Evolutionary conservation across 2,888 invertebrate species (phyloP).

Genomic region (Osmoderma eremita): DNA sequence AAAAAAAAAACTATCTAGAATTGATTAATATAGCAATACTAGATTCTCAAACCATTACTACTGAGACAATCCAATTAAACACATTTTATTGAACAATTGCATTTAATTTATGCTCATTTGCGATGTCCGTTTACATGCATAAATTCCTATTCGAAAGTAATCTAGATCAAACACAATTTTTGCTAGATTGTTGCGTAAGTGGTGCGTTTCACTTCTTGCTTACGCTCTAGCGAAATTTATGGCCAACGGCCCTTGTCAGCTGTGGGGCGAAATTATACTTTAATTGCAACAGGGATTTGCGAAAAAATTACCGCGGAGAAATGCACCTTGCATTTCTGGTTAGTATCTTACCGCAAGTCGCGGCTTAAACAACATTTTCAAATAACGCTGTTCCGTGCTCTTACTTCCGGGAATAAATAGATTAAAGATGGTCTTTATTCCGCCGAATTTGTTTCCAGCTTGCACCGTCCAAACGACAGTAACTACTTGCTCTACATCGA

Average conservation of each 20-base stretch:
- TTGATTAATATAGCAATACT: too few relatives aligned
- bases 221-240: slow-evolving; percentile 21
- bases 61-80: too few relatives aligned
- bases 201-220: slow-evolving; percentile 28
- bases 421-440: slow-evolving; percentile 67
- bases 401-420: slow-evolving; percentile 2
- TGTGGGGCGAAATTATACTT: slow-evolving; percentile 24
- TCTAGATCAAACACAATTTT: not conserved
- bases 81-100: too few relatives aligned
- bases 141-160: slow-evolving; percentile 9
- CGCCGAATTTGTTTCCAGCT: slow-evolving; percentile 67
- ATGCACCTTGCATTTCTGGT: slow-evolving; percentile 14
- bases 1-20: too few relatives aligned
- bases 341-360: slow-evolving; percentile 10
- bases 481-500: slow-evolving; percentile 70
- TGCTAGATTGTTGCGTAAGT: slow-evolving; percentile 16
- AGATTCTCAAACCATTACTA: too few relatives aligned
- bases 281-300: slow-evolving; percentile 2
- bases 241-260: slow-evolving; percentile 13
- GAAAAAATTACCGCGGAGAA: slow-evolving; percentile 18
- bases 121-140: too few relatives aligned
- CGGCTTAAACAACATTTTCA: slow-evolving; percentile 2
- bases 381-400: not conserved
- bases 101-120: too few relatives aligned
- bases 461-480: slow-evolving; percentile 68